Evolutionary conservation across 2,888 invertebrate species (phyloP).

Genomic region (Drosophila neonasuta): DNA sequence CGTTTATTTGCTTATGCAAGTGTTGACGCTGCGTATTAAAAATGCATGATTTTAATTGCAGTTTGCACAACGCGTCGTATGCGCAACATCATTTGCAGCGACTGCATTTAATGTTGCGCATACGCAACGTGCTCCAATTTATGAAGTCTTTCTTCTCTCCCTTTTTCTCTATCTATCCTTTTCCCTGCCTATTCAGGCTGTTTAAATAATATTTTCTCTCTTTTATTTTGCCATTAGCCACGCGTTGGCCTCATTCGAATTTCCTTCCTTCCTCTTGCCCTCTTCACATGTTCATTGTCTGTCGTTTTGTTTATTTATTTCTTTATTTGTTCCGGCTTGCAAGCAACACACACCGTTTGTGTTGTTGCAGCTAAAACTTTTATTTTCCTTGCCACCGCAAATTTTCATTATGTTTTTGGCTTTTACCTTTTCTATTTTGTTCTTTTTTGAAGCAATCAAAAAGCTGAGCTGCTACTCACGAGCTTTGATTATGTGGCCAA

Average conservation of each 20-base stretch:
- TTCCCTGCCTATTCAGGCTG: background rate
- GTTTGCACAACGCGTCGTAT: constrained; percentile 57
- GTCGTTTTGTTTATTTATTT: constrained; percentile 53
- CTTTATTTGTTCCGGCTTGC: constrained; percentile 21
- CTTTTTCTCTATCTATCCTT: background rate
- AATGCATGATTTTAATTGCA: constrained; percentile 79
- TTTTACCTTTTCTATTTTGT: background rate
- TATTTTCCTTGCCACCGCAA: constrained; percentile 40
- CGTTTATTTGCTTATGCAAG: constrained; percentile 70
- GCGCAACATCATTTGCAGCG: constrained; percentile 51
- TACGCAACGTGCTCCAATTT: constrained; percentile 53
- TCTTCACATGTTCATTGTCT: constrained; percentile 16
- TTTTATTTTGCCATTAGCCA: constrained; percentile 30
- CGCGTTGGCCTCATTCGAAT: constrained; percentile 12
- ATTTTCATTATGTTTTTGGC: constrained; percentile 20
- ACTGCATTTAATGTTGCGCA: constrained; percentile 67
- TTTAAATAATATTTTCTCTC: constrained; percentile 33
- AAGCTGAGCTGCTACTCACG: constrained; percentile 11
- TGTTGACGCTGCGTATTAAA: constrained; percentile 75
- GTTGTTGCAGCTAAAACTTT: background rate
- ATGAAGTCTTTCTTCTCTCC: too few relatives aligned
- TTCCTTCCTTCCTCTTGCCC: constrained; percentile 5
- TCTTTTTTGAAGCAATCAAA: constrained; percentile 12
- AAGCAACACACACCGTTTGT: constrained; percentile 19
- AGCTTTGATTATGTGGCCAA: constrained; percentile 18